These are phyloP conservation scores for Caenorhabditis sp. DNA, from an alignment of 2,888 invertebrate genomes.

Conservation along the genomic window DNA sequence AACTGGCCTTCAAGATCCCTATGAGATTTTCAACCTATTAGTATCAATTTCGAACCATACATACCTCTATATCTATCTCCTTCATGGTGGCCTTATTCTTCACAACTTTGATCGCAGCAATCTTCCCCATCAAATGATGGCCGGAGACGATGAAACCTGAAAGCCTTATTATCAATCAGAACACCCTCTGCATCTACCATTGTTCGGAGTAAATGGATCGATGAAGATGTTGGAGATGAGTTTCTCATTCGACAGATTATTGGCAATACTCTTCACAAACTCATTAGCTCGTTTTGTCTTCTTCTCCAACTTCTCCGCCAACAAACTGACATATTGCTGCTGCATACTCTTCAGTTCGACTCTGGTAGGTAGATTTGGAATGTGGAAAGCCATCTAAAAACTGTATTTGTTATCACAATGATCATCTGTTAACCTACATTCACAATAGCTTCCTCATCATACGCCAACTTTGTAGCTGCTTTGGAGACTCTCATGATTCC, in stretches of 20 bases:
- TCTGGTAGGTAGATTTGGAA: slow-evolving; percentile 55
- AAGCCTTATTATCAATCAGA: too few species aligned
- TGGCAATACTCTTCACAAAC: slow-evolving; percentile 62
- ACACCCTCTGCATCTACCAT: background rate
- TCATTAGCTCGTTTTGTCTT: slow-evolving; percentile 55
- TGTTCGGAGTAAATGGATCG: slow-evolving; percentile 52
- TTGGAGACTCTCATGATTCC: slow-evolving; percentile 85
- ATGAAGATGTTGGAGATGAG: slow-evolving; percentile 67
- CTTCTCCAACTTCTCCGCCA: slow-evolving; percentile 59
- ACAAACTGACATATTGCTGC: slow-evolving; percentile 48
- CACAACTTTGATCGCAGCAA: slow-evolving; percentile 58
- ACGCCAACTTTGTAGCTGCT: slow-evolving; percentile 84
- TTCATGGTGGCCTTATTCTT: slow-evolving; percentile 53
- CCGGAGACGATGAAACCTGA: slow-evolving; percentile 64
- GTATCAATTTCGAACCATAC: too few species aligned
- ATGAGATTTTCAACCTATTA: too few species aligned
- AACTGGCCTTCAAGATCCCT: too few species aligned
- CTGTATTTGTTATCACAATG: background rate
- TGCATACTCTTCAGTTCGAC: slow-evolving; percentile 62
- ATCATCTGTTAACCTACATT: slow-evolving; percentile 80
- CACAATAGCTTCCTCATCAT: slow-evolving; percentile 85
- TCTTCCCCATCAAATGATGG: slow-evolving; percentile 68
- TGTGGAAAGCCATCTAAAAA: slow-evolving; percentile 58
- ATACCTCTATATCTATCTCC: slow-evolving; percentile 64
- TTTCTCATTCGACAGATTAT: slow-evolving; percentile 40